Base-by-base conservation (phyloP, 2,113 vertebrate species). In the Xenus cinereus region DNA sequence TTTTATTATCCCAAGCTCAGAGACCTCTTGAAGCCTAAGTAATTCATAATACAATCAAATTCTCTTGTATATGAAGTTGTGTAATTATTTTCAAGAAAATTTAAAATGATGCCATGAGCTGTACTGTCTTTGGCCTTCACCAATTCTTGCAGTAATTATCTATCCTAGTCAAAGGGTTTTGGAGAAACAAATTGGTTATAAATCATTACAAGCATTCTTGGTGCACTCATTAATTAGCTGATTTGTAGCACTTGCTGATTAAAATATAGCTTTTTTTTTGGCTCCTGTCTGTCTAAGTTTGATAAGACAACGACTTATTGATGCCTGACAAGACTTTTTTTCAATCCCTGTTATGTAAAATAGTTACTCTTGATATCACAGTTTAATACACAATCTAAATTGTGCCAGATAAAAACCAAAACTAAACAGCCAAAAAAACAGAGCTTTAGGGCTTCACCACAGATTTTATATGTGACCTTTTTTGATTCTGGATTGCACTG, bases 61-160 rank as follows among this genome's bases (percentile, higher is more conserved):
- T 79, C 3, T 60, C 33, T 76, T 73, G 33, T 82, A 95, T 81
- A 60, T 84, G n/a, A 89, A 0, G 2, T 89, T 83, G 53, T 41
- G 94, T 75, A 89, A 91, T 84, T 95, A 81, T 69, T 81, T 93
- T 84, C 53, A 92, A 89, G 76, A 81, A 93, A 86, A 93, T 92
- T 60, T 90, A 57, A 93, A 86, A 69, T 57, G 7, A 32, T 87
- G 32, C 39, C 57, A 45, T 57, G 80, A 92, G 92, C 53, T 37
- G 45, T 71, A 51, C 24, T 56, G 57, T 81, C 57, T 94, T 87
- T 69, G 53, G 86, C 57, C 56, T 79, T 73, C 76, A 93, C 37
- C 75, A 88, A 32, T 69, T 56, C 37, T 51, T 91, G 14, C 46
- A 56, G 45, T 37, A 84, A 87, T 87, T 92, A 92, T 88, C 53